Evolutionary conservation across 35 echinoderm and acorn worm genomes (phyloP).

Genomic region (Ptychodera flava): DNA sequence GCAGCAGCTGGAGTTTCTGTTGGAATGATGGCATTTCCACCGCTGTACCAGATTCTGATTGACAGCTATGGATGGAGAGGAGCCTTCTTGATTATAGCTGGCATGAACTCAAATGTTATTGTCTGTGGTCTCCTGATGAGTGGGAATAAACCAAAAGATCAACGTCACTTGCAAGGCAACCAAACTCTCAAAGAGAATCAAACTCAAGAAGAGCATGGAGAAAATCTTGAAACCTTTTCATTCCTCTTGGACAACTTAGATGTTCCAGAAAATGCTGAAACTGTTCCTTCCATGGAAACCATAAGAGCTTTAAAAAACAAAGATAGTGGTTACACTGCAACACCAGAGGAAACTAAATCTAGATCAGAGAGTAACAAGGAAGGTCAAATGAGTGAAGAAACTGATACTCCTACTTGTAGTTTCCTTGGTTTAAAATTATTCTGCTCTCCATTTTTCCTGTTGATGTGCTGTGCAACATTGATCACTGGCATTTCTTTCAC

Average conservation of each 20-base stretch:
- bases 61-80: constrained; percentile 44
- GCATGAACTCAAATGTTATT: constrained; percentile 12
- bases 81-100: constrained; percentile 28
- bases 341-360: not conserved
- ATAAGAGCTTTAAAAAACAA: too few relatives aligned
- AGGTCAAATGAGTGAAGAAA: not conserved
- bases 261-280: not conserved
- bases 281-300: not conserved
- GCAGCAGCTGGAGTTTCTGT: constrained; percentile 21
- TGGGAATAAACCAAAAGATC: not conserved
- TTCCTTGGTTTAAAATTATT: not conserved
- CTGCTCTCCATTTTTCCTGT: not conserved
- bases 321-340: too few relatives aligned
- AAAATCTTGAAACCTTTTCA: not conserved
- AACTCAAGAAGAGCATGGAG: not conserved
- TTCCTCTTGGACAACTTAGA: not conserved
- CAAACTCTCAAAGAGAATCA: not conserved
- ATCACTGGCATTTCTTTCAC: not conserved
- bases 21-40: constrained; percentile 26
- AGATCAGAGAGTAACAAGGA: not conserved
- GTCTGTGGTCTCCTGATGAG: constrained; percentile 20
- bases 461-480: not conserved
- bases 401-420: too few relatives aligned
- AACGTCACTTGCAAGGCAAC: too few relatives aligned
- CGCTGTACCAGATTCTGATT: constrained; percentile 30